Conservation (phyloP, 2,113 vertebrate genomes). For the human (Homo sapiens) region DNA sequence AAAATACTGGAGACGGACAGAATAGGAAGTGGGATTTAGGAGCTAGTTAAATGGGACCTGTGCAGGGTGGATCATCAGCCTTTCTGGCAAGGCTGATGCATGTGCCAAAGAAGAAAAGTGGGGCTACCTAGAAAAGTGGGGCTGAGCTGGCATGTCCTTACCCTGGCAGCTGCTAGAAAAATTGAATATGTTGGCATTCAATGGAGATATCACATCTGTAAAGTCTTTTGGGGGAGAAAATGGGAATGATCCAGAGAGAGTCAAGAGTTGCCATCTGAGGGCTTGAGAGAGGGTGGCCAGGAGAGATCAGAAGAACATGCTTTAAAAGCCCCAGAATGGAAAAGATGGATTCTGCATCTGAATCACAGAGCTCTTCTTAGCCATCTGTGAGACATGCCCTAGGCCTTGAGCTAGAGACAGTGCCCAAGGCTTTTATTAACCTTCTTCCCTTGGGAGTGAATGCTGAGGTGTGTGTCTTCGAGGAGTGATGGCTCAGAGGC, state of each 20-base stretch:
- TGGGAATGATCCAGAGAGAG: not conserved
- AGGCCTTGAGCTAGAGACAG: not conserved
- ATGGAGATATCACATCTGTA: not conserved
- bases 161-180: not conserved
- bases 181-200: not conserved
- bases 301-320: not conserved
- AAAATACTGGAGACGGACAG: no score
- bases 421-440: not conserved
- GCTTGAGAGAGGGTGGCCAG: no score
- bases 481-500: not conserved
- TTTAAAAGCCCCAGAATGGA: not conserved
- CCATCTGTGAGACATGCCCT: not conserved
- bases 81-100: fast-evolving
- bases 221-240: not conserved
- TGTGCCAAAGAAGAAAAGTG: not conserved
- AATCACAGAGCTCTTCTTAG: fast-evolving
- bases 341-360: not conserved
- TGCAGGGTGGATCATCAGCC: no score
- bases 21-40: not conserved
- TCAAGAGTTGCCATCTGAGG: not conserved
- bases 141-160: fast-evolving
- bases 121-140: not conserved
- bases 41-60: fast-evolving
- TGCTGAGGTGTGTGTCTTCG: not conserved
- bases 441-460: not conserved